Evolutionary conservation across 2,888 invertebrate species (phyloP).

Genomic region (Clunio marinus): DNA sequence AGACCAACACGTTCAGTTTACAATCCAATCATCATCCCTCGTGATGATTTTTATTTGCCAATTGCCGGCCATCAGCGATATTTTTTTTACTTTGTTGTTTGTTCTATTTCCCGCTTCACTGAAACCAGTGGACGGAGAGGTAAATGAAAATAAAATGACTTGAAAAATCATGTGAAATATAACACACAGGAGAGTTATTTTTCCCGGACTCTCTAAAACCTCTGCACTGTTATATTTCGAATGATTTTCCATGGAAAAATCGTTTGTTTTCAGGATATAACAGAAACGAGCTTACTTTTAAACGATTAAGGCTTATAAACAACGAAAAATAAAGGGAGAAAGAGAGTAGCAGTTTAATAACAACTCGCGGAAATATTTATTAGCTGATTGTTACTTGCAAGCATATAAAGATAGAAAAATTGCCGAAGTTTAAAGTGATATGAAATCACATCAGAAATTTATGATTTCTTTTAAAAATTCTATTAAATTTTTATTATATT

Average conservation of each 20-base stretch:
- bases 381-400: not conserved
- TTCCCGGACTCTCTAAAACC: not conserved
- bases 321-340: not conserved
- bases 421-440: not conserved
- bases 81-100: slow-evolving; percentile 22
- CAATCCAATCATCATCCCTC: slow-evolving; percentile 25
- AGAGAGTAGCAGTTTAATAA: slow-evolving; percentile 14
- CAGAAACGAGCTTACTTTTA: not conserved
- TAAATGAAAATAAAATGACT: not conserved
- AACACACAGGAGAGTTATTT: not conserved
- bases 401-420: not conserved
- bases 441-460: too few relatives aligned
- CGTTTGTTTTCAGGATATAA: not conserved
- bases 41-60: slow-evolving; percentile 21
- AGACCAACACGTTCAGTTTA: slow-evolving; percentile 17
- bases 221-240: too few relatives aligned
- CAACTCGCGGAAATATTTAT: slow-evolving; percentile 9
- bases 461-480: too few relatives aligned
- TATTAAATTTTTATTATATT: too few relatives aligned
- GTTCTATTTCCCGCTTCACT: not conserved
- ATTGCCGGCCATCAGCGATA: slow-evolving; percentile 22
- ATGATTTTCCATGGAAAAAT: too few relatives aligned
- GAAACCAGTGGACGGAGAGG: not conserved
- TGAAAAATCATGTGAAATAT: slow-evolving; percentile 11
- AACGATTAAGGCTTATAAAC: not conserved